Evolutionary conservation across 2,113 vertebrate species (phyloP).

Genomic region (Piaya cayana): DNA sequence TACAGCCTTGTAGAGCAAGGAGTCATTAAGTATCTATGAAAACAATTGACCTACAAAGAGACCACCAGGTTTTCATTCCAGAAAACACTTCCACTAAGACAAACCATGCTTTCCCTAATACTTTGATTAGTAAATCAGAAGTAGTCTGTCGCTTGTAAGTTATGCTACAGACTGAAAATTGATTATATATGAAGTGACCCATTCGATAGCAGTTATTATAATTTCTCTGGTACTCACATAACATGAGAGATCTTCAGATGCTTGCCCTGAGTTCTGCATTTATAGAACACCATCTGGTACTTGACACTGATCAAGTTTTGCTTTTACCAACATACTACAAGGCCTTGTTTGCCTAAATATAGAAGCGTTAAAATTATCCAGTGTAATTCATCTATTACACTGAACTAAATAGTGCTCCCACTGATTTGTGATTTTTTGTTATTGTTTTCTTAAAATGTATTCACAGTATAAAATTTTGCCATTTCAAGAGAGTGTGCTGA

Average conservation of each 20-base stretch:
- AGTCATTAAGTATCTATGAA: not conserved
- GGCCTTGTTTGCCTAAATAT: slow-evolving; percentile 55
- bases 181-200: not conserved
- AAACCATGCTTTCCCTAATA: not conserved
- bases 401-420: slow-evolving; percentile 32
- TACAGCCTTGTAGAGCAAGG: not conserved
- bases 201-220: not conserved
- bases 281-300: slow-evolving; percentile 63
- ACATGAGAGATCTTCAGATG: not conserved
- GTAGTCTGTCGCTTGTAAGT: not conserved
- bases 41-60: not conserved
- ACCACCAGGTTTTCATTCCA: not conserved
- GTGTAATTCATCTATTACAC: slow-evolving; percentile 14
- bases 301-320: slow-evolving; percentile 33
- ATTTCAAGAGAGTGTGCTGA: slow-evolving; percentile 28
- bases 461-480: not conserved
- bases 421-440: slow-evolving; percentile 56
- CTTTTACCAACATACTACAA: slow-evolving; percentile 9
- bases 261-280: slow-evolving; percentile 49
- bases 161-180: not conserved
- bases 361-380: slow-evolving; percentile 46
- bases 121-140: not conserved
- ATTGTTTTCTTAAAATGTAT: slow-evolving; percentile 49
- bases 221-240: not conserved
- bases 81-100: not conserved